phyloP scores from a whole-genome alignment of 2,113 vertebrate species.

The Apaloderma vittatum region DNA sequence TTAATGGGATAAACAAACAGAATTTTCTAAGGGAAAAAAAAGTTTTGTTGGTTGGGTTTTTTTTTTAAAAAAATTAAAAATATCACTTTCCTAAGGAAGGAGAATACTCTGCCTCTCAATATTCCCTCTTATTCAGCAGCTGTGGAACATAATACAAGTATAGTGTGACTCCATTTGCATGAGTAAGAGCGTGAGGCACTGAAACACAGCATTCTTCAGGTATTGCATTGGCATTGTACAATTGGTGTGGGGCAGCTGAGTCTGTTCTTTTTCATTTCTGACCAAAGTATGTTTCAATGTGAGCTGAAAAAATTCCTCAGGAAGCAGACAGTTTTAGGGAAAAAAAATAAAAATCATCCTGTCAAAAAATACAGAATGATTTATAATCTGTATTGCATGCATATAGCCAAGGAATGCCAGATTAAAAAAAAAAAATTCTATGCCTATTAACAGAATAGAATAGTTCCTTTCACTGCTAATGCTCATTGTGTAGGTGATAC shows the following conservation, averaged over 20 bases:
- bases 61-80: neutral
- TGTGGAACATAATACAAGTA: neutral
- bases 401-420: neutral
- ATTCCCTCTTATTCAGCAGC: neutral
- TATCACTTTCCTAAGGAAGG: neutral
- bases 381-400: neutral
- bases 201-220: neutral
- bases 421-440: neutral
- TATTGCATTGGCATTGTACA: rapidly evolving
- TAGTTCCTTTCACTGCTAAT: neutral
- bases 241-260: rapidly evolving
- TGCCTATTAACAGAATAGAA: neutral
- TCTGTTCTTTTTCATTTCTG: neutral
- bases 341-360: neutral
- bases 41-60: too few relatives aligned
- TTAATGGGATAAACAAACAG: rapidly evolving
- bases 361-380: neutral
- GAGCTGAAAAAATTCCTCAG: neutral
- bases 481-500: neutral
- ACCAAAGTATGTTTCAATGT: neutral
- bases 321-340: neutral
- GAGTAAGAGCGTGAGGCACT: neutral
- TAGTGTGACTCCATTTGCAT: neutral
- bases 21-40: neutral
- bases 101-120: rapidly evolving